Conservation (phyloP, 2,888 invertebrate genomes). For the Drosophila conformis region DNA sequence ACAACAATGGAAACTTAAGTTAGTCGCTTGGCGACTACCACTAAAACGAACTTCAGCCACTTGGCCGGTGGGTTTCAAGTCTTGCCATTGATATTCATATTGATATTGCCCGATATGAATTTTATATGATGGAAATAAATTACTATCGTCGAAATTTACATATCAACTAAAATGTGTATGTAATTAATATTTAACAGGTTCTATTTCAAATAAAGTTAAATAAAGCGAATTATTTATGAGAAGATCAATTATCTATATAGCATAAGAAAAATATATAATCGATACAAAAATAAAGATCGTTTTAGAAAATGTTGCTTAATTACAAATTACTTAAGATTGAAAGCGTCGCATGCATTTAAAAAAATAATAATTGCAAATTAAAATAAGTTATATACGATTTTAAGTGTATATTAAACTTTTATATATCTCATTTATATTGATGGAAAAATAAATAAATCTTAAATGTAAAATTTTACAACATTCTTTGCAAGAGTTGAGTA, state of each 20-base stretch:
- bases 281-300: not conserved
- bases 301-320: no score
- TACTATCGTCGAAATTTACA: not conserved
- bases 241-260: not conserved
- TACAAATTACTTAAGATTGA: not conserved
- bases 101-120: not conserved
- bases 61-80: not conserved
- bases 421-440: not conserved
- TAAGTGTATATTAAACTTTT: not conserved
- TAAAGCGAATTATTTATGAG: not conserved
- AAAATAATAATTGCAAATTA: no score
- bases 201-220: not conserved
- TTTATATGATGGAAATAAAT: not conserved
- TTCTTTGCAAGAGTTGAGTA: not conserved
- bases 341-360: not conserved
- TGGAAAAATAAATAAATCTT: not conserved
- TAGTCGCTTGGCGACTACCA: conserved; percentile 17
- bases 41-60: not conserved
- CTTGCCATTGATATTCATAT: not conserved
- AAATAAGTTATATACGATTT: not conserved
- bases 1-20: conserved; percentile 27
- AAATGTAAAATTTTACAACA: not conserved
- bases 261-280: not conserved
- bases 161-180: not conserved
- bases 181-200: not conserved